Evolutionary conservation across 1,140 invertebrate species (phyloP).

Genomic region (Lepidurus apus): DNA sequence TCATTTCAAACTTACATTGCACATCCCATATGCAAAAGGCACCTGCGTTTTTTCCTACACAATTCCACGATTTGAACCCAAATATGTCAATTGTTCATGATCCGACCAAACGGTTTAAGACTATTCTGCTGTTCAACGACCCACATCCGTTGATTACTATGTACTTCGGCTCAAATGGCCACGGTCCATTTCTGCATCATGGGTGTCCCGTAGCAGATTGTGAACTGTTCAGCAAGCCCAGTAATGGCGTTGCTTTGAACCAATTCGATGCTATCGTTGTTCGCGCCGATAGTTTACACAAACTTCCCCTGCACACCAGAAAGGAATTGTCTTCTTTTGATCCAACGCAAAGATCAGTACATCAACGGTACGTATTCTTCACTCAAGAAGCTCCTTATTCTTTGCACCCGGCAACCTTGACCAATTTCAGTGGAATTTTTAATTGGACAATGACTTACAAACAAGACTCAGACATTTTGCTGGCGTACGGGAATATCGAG

Average conservation of each 20-base stretch:
- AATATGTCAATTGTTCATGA: too few species aligned
- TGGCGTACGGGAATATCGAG: not conserved
- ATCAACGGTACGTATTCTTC: constrained; percentile 10
- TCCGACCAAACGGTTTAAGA: not conserved
- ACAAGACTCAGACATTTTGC: not conserved
- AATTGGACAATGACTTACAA: constrained; percentile 15
- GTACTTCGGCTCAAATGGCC: not conserved
- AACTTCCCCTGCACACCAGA: not conserved
- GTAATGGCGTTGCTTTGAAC: not conserved
- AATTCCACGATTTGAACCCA: too few species aligned
- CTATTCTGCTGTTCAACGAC: not conserved
- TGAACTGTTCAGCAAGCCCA: not conserved
- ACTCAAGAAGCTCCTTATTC: not conserved
- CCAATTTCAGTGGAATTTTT: not conserved
- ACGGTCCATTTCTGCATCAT: not conserved
- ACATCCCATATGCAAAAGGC: too few species aligned
- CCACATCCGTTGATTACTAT: not conserved
- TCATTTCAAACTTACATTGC: too few species aligned
- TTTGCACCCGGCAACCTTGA: not conserved
- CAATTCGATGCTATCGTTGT: not conserved
- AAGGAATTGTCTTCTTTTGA: not conserved
- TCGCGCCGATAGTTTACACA: not conserved
- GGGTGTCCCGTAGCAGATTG: not conserved
- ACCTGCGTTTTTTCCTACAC: too few species aligned
- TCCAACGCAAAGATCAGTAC: not conserved